A percentile compares a stretch with the other conserved stretches of the same genome.
Conservation (phyloP, 1,140 invertebrate species). For the Bombyx mandarina region DNA sequence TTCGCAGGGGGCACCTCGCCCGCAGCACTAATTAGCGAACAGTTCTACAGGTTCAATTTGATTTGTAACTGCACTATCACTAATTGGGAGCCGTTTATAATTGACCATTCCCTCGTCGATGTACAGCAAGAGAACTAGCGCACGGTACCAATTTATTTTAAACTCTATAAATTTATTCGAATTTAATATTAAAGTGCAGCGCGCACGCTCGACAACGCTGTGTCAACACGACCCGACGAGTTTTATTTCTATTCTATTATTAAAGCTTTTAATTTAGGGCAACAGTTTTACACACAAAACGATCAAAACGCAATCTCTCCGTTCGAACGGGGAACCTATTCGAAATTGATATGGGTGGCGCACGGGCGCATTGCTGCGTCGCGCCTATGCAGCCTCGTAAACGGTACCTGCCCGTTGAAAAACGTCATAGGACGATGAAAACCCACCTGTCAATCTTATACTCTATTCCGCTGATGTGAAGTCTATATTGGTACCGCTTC, state of each 20-base stretch:
- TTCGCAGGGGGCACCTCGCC: conserved; percentile 46
- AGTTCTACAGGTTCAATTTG: conserved; percentile 47
- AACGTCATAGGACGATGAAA: conserved; percentile 27
- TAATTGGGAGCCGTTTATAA: conserved; percentile 46
- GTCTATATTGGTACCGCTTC: conserved; percentile 9
- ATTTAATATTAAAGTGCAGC: conserved; percentile 48
- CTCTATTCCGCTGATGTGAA: conserved; percentile 25
- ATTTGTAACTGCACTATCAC: conserved; percentile 60
- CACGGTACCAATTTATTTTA: not conserved
- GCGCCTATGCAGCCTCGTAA: conserved; percentile 63
- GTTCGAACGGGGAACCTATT: conserved; percentile 65
- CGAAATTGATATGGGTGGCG: conserved; percentile 69
- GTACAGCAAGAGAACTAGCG: not conserved
- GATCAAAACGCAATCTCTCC: conserved; percentile 66
- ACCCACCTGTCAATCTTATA: conserved; percentile 17
- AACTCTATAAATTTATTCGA: conserved; percentile 15
- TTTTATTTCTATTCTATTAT: conserved; percentile 69
- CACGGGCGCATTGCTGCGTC: conserved; percentile 51
- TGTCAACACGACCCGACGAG: conserved; percentile 45
- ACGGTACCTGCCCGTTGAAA: conserved; percentile 35
- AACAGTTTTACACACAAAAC: conserved; percentile 69
- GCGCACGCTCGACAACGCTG: conserved; percentile 30
- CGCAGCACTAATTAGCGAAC: conserved; percentile 59
- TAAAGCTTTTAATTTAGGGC: conserved; percentile 68
- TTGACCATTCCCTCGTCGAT: conserved; percentile 17